A percentile compares a stretch with the other conserved stretches of the same genome.
Evolutionary conservation across 1,140 invertebrate species (phyloP).

Genomic region (Apis cerana): DNA sequence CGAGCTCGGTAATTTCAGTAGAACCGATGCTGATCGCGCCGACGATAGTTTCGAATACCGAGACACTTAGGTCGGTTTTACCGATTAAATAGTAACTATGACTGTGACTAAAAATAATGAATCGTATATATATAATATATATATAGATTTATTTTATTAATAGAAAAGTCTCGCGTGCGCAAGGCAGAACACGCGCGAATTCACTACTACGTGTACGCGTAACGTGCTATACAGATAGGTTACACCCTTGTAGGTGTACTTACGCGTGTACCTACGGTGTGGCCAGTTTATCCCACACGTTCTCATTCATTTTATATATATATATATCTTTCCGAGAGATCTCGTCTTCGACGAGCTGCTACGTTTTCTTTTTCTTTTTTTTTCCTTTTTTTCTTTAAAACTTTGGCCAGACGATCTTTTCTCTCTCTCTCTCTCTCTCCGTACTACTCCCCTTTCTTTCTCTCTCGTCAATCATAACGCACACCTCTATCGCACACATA

Average conservation of each 20-base stretch:
- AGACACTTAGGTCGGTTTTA: conserved; percentile 18
- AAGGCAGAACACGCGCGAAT: conserved; percentile 70
- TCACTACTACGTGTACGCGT: conserved; percentile 75
- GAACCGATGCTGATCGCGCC: conserved; percentile 26
- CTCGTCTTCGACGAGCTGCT: conserved; percentile 5
- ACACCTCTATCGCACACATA: no score
- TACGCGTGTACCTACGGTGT: conserved; percentile 34
- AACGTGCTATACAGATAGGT: conserved; percentile 73
- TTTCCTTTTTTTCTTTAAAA: no score
- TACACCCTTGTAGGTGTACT: conserved; percentile 35
- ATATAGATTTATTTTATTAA: conserved; percentile 43
- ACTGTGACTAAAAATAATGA: conserved; percentile 63
- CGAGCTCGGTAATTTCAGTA: background rate
- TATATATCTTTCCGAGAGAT: background rate
- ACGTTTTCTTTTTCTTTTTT: background rate
- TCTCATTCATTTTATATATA: no score
- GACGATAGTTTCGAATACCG: conserved; percentile 27
- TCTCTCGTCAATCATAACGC: no score
- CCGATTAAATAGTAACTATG: conserved; percentile 50
- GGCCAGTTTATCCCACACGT: background rate
- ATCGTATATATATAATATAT: conserved; percentile 53
- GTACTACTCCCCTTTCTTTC: no score
- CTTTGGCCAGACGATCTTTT: no score
- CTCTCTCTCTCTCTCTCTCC: no score
- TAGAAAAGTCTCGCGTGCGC: conserved; percentile 69